A percentile compares a stretch with the other conserved stretches of the same genome.
Evolutionary conservation across 2,888 invertebrate genomes (phyloP).

Genomic region (Lasioglossum calceatum): DNA sequence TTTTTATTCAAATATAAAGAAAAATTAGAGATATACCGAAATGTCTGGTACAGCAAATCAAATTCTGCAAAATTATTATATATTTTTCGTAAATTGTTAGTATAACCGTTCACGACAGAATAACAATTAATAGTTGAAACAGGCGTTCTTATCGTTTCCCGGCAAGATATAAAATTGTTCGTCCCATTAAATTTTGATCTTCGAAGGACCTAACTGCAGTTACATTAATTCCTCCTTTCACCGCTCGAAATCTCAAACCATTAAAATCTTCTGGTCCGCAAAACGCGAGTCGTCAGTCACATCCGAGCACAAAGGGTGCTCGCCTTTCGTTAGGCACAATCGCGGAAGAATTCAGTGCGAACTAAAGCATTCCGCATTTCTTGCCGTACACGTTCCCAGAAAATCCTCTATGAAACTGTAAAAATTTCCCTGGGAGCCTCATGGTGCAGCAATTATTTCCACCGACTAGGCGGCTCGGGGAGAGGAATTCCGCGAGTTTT

Average conservation of each 20-base stretch:
- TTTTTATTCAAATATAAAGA: background rate
- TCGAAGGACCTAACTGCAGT: background rate
- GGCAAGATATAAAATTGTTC: background rate
- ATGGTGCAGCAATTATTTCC: constrained; percentile 36
- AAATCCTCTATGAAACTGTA: background rate
- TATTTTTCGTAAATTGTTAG: too few relatives aligned
- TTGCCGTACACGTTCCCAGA: background rate
- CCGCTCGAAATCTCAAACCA: background rate
- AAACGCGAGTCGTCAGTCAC: background rate
- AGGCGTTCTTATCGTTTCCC: background rate
- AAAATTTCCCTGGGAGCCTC: background rate
- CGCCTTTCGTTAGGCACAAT: background rate
- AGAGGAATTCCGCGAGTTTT: constrained; percentile 20
- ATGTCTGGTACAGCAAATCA: background rate
- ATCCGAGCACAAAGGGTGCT: constrained; percentile 7
- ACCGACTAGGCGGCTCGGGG: background rate
- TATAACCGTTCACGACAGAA: background rate
- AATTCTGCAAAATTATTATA: background rate
- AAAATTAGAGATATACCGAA: background rate
- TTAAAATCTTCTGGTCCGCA: constrained; percentile 12
- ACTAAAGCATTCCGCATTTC: constrained; percentile 2
- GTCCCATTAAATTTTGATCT: background rate
- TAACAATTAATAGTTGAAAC: background rate
- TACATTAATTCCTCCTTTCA: background rate
- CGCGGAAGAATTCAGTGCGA: constrained; percentile 17